Evolutionary conservation across 2,888 invertebrate species (phyloP).

Genomic region (Schizotus pectinicornis): DNA sequence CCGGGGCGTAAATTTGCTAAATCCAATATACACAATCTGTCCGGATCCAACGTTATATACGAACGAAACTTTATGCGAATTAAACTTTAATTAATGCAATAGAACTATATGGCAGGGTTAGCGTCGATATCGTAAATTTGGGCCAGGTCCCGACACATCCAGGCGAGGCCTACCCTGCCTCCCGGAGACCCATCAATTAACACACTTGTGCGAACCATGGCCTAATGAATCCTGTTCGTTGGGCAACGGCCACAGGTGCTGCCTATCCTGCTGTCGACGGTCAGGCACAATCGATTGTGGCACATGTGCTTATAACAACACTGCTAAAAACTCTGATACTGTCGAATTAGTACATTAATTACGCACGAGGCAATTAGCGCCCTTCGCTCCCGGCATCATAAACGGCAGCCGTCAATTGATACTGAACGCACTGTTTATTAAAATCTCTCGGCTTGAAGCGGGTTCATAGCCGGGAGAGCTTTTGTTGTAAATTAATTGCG

Average conservation of each 20-base stretch:
- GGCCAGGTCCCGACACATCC: conserved; percentile 17
- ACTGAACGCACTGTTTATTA: conserved; percentile 5
- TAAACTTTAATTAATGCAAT: conserved; percentile 34
- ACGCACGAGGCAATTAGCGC: conserved; percentile 18
- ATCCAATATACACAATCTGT: conserved; percentile 36
- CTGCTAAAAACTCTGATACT: conserved; percentile 25
- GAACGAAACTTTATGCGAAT: conserved; percentile 31
- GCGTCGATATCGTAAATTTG: conserved; percentile 32
- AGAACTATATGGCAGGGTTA: conserved; percentile 21
- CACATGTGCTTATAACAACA: conserved; percentile 36
- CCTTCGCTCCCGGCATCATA: conserved; percentile 2
- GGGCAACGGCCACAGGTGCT: conserved; percentile 41
- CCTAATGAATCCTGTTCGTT: conserved; percentile 47
- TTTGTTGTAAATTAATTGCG: too few species aligned
- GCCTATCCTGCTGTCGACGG: conserved; percentile 33
- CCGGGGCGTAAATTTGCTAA: conserved; percentile 24
- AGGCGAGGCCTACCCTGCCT: conserved; percentile 8
- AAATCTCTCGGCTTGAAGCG: not conserved
- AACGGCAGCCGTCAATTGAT: conserved; percentile 6
- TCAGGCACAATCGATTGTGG: conserved; percentile 32
- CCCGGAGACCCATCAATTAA: conserved; percentile 43
- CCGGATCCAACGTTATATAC: conserved; percentile 22
- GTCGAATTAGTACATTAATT: conserved; percentile 28
- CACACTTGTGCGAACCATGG: conserved; percentile 38
- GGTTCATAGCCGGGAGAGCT: too few species aligned